Base-by-base conservation (phyloP, 2,797 vertebrate species). In the Bryconaethiops microstoma region DNA sequence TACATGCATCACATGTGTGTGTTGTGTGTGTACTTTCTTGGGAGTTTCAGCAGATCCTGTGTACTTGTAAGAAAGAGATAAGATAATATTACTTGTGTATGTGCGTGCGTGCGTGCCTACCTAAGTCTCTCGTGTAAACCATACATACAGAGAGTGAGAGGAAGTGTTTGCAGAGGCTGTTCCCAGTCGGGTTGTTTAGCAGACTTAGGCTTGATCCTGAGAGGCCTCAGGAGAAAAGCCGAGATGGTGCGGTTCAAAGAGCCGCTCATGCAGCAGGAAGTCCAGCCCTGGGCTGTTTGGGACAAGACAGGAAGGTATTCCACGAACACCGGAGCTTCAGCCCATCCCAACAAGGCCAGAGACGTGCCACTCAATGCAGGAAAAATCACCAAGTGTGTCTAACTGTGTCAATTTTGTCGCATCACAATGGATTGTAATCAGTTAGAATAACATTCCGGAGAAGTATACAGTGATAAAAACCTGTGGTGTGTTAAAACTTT, bases 271-370 rank as follows among this genome's bases (percentile, higher is more conserved):
- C 91, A 89, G 91, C 93, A 95, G 94, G 94, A 95, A 93, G 91
- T 93, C 85, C 86, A 83, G 85, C 84, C 88, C 84, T 83, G 67
- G 78, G 90, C 89, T 92, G 92, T 91, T 83, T 91, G 91, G 91
- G 89, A 91, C 89, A 86, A 88, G 89, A 90, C 74, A 85, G 94
- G 94, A 95, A 93, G 89, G 92, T 93, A 91, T 91, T 93, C 91
- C 89, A 90, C 79, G 91, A 93, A 93, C 89, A 92, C 82, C 82
- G 86, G 88, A 85, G 84, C 88, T 83, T 78, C 70, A 55, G 52
- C 62, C 73, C 81, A 79, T 76, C 77, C 74, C 73, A 68, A 19
- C 65, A 75, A 76, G 64, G 23, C 64, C 25, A 74, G 52, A 68
- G 69, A n/a, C 55, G 74, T 29, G 59, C 69, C 68, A 54, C 45